Evolutionary conservation across 35 echinoderm and acorn worm species (phyloP), one percentile per base, ranked within the genome.

Genomic region (Apostichopus californicus): DNA sequence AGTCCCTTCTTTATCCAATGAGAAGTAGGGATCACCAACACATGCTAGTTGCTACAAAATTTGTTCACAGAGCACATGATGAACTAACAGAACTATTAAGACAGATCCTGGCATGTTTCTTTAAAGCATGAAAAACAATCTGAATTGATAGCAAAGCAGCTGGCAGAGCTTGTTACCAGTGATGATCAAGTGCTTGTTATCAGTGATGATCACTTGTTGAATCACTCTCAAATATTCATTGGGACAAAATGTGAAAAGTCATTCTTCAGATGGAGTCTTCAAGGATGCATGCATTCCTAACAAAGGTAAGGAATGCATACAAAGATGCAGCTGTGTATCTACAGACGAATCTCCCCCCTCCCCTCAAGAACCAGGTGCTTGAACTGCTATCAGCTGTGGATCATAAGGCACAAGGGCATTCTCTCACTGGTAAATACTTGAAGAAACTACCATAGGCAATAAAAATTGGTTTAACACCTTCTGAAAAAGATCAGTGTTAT

Each of bases 31-130:
- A 46, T 46, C 34, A 46, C 34, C 34, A 46, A 46, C 34, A 46
- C 3, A 4, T 46, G 34, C 34, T 46, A 46, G 2, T 46, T 46
- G 34, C 34, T 46, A 46, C 34, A 46, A 46, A 46, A 46, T 4
- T 46, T 46, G 34, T 88, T 53, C 85, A 93, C 25, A 77, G 85
- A 60, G 59, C 78, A 55, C 93, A 94, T 84, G 93, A 94, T 89
- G 86, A 89, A 78, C 78, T 91, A 23, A 91, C 77, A 28, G 93
- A 94, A 57, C 77, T 94, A 28, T 94, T 91, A 77, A 79, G 88
- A 56, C 53, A 91, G n/a, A 91, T 94, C 59, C 78, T 94, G 75
- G 87, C 93, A 61, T 83, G 78, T 56, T 94, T 94, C 86, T 46
- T 46, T 83, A 24, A 94, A 94, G 70, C 93, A 92, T 92, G 57